Percentiles rank a stretch among this genome's conserved stretches.
phyloP scores from a whole-genome alignment of 2,888 invertebrate genomes.

The Xestia sexstrigata region DNA sequence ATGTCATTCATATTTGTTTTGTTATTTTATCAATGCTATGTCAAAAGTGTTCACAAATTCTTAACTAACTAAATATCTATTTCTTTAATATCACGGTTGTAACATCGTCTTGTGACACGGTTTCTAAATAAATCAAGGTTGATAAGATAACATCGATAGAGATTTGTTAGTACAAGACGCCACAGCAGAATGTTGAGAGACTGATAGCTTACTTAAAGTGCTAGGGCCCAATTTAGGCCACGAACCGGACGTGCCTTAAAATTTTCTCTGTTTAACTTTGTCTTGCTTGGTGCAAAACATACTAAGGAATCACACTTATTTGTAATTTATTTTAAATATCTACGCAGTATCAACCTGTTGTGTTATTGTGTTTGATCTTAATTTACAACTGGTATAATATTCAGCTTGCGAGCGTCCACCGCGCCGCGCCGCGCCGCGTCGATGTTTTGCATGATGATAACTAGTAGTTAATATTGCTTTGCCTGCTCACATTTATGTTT shows the following conservation, averaged over 20 bases:
- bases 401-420: conserved; percentile 46
- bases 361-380: conserved; percentile 49
- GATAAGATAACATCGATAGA: conserved; percentile 80
- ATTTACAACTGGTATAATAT: conserved; percentile 52
- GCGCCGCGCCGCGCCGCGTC: conserved; percentile 1
- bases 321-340: conserved; percentile 21
- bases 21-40: not conserved
- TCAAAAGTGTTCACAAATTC: conserved; percentile 3
- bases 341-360: conserved; percentile 51
- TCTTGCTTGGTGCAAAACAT: not conserved
- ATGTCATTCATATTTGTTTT: not conserved
- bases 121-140: conserved; percentile 82
- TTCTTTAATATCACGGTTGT: conserved; percentile 43
- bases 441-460: conserved; percentile 47
- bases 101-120: conserved; percentile 72
- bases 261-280: conserved; percentile 20
- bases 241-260: conserved; percentile 38
- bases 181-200: conserved; percentile 61
- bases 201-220: conserved; percentile 61
- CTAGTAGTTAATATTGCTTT: conserved; percentile 37
- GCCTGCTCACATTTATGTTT: conserved; percentile 3
- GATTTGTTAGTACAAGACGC: conserved; percentile 72
- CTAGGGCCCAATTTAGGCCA: conserved; percentile 51
- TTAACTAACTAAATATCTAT: conserved; percentile 12
- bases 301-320: conserved; percentile 16